Evolutionary conservation across 2,113 vertebrate genomes (phyloP).

Genomic region (Protomyctophum bolini): DNA sequence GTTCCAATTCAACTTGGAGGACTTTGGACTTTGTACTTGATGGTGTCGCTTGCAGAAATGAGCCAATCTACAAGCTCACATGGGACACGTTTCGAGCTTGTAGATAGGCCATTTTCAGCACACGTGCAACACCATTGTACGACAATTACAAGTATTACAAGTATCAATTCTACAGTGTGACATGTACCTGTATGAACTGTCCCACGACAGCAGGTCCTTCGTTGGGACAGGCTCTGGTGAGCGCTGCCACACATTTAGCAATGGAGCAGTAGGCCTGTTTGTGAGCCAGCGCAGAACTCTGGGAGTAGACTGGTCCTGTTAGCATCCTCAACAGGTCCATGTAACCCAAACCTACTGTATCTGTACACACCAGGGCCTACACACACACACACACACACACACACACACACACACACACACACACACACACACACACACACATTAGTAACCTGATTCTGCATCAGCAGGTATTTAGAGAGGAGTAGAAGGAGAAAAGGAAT

Average conservation of each 20-base stretch:
- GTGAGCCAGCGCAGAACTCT: conserved; percentile 93
- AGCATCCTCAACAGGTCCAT: conserved; percentile 98
- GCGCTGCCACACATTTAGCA: conserved; percentile 97
- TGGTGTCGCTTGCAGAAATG: no score
- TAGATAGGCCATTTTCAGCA: no score
- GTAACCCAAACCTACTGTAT: conserved; percentile 91
- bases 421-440: not conserved
- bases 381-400: conserved; percentile 1
- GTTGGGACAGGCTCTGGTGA: conserved; percentile 93
- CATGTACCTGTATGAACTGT: conserved; percentile 91
- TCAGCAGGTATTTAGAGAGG: not conserved
- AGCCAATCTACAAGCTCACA: no score
- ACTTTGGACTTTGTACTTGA: no score
- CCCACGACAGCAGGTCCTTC: conserved; percentile 96
- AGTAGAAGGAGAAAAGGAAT: not conserved
- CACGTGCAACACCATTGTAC: no score
- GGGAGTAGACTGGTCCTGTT: conserved; percentile 95
- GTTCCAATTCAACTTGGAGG: no score
- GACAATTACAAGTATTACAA: no score
- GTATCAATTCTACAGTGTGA: not conserved
- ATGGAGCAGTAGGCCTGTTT: conserved; percentile 99
- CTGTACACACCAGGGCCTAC: conserved; percentile 90
- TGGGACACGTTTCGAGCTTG: no score
- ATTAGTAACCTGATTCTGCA: no score
- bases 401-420: not conserved